Base-by-base conservation (phyloP, 2,888 invertebrate genomes). In the Drosophila recens region DNA sequence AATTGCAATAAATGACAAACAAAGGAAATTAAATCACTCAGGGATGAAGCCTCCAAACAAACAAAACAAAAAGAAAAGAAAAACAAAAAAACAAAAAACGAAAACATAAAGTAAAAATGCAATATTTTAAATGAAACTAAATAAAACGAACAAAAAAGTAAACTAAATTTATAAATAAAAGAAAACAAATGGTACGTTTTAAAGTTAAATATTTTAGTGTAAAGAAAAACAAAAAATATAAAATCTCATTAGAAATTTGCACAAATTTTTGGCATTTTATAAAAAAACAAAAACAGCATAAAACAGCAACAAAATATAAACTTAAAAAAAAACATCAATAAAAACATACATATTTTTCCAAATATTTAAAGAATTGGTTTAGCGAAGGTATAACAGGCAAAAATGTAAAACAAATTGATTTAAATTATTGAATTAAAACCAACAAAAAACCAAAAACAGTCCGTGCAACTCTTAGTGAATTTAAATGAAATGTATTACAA, bases 41-140 rank as follows among this genome's bases (percentile, higher is more conserved):
- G 92, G 92, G 92, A 92, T 91, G 89, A 90, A 92, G 92, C 92
- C 92, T 92, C 92, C 90, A 92, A 92, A 91, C 90, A 84, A 89
- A 83, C 57, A 82, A 87, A 79, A 80, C 67, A 82, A 79, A 71
- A 83, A 73, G 61, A 57, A 70, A 72, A 63, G 67, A 74, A 79
- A 78, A 72, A 59, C 65, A 23, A 23, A 23, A 65, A 71, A 65
- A 57, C 17, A 17, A 49, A 49, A 33, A 49, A 17, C 6, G 11
- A 67, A 71, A 74, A 82, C 30, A 69, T 67, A 63, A 79, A 75
- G 74, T 59, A 66, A 75, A 90, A 90, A 82, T 77, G 83, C 83
- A 86, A 86, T 86, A 82, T 86, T 90, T 90, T 90, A 90, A 85
- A 80, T 66, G 54, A 77, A 87, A 73, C 52, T 46, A 72, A 82